Evolutionary conservation across 2,113 vertebrate genomes (phyloP).

Genomic region (Oxygymnocypris stewartii): DNA sequence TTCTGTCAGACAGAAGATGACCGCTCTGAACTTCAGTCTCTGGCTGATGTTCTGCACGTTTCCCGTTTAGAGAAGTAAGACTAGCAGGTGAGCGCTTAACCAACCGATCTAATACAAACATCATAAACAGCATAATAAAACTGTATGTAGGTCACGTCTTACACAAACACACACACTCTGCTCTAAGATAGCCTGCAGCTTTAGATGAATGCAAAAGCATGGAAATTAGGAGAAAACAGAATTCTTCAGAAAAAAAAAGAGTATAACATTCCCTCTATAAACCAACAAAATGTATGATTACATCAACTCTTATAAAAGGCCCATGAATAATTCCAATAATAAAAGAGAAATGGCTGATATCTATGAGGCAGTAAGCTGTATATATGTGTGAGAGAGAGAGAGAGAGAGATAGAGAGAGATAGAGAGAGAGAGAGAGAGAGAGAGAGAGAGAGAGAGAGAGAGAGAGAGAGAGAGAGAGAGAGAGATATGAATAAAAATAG

Average conservation of each 20-base stretch:
- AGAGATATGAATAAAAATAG: slow-evolving; percentile 58
- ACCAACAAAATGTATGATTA: neutral
- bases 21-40: neutral
- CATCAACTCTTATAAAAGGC: neutral
- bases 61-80: neutral
- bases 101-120: neutral
- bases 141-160: slow-evolving; percentile 47
- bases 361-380: neutral
- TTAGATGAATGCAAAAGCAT: slow-evolving; percentile 40
- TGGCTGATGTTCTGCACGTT: neutral
- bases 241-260: neutral
- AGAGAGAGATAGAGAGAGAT: slow-evolving; percentile 15
- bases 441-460: slow-evolving; percentile 2
- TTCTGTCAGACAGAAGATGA: neutral
- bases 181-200: slow-evolving; percentile 13
- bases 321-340: neutral
- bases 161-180: slow-evolving; percentile 28
- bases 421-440: slow-evolving; percentile 11
- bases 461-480: too few relatives aligned
- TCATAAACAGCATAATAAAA: slow-evolving; percentile 43
- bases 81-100: slow-evolving; percentile 30
- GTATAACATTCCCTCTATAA: neutral
- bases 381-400: neutral
- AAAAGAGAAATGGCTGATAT: neutral
- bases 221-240: slow-evolving; percentile 10